A percentile compares a stretch with the other conserved stretches of the same genome.
Evolutionary conservation across 2,113 vertebrate genomes (phyloP).

Genomic region (Calyptomena viridis): DNA sequence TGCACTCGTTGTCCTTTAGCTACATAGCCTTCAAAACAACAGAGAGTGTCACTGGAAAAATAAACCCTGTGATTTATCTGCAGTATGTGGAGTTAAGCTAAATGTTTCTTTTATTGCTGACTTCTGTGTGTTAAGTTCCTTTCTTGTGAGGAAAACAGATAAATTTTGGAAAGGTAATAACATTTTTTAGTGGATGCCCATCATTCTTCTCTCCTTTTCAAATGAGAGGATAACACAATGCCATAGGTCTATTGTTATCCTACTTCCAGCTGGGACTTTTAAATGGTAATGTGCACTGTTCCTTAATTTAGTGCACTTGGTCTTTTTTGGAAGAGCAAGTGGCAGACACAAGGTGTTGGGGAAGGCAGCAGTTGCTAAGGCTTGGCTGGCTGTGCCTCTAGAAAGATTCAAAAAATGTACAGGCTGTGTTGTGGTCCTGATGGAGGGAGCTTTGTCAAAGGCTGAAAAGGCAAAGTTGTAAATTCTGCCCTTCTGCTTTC

Average conservation of each 20-base stretch:
- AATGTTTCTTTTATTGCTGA: slow-evolving; percentile 24
- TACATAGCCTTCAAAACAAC: not conserved
- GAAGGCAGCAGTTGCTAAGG: slow-evolving; percentile 15
- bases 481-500: slow-evolving; percentile 62
- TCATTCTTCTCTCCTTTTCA: slow-evolving; percentile 2
- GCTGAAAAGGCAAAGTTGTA: slow-evolving; percentile 57
- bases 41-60: not conserved
- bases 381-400: not conserved
- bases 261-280: slow-evolving; percentile 61
- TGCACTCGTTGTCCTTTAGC: not conserved
- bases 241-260: not conserved
- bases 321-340: not conserved
- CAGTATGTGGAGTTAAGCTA: not conserved
- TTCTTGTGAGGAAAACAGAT: slow-evolving; percentile 10
- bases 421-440: not conserved
- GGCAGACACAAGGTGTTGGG: not conserved
- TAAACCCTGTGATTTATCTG: slow-evolving; percentile 12
- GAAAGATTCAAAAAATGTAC: slow-evolving; percentile 35
- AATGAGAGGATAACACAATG: slow-evolving; percentile 1
- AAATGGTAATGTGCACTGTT: slow-evolving; percentile 27
- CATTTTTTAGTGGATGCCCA: not conserved
- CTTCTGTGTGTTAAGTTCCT: not conserved
- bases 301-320: not conserved
- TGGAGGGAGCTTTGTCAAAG: slow-evolving; percentile 34
- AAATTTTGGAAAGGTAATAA: slow-evolving; percentile 38